Conservation (phyloP, 1,140 invertebrate species). For the Odontomachus brunneus region DNA sequence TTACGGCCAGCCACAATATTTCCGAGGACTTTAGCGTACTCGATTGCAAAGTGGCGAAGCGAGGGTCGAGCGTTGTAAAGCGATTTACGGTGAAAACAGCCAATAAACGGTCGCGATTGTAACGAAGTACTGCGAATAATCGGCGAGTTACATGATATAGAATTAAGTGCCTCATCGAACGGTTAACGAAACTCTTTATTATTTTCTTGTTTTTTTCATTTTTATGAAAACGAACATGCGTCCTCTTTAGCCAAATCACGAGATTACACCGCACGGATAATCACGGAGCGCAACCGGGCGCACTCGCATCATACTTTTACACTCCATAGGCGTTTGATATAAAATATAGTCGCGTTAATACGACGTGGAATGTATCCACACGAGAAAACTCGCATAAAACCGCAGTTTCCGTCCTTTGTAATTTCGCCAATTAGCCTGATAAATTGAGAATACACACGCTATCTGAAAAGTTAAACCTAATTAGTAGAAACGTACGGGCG, state of each 20-base stretch:
- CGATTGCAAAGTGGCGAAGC: slow-evolving; percentile 57
- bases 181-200: slow-evolving; percentile 10
- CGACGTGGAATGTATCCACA: slow-evolving; percentile 25
- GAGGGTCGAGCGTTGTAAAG: slow-evolving; percentile 59
- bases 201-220: neutral
- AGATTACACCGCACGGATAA: neutral
- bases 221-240: neutral
- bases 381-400: slow-evolving; percentile 42
- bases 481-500: slow-evolving; percentile 45
- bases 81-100: slow-evolving; percentile 75
- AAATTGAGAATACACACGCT: slow-evolving; percentile 54
- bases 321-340: slow-evolving; percentile 16
- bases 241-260: neutral
- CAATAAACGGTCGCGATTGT: slow-evolving; percentile 66
- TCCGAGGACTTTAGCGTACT: slow-evolving; percentile 73
- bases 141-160: slow-evolving; percentile 22
- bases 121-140: slow-evolving; percentile 56
- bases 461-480: slow-evolving; percentile 61
- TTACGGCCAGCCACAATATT: slow-evolving; percentile 72
- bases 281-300: neutral
- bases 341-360: slow-evolving; percentile 38
- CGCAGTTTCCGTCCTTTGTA: slow-evolving; percentile 47
- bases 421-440: slow-evolving; percentile 60
- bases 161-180: slow-evolving; percentile 37
- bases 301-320: neutral